A percentile compares a stretch with the other conserved stretches of the same genome.
phyloP scores from a whole-genome alignment of 2,888 invertebrate genomes.

The Xestia xanthographa region DNA sequence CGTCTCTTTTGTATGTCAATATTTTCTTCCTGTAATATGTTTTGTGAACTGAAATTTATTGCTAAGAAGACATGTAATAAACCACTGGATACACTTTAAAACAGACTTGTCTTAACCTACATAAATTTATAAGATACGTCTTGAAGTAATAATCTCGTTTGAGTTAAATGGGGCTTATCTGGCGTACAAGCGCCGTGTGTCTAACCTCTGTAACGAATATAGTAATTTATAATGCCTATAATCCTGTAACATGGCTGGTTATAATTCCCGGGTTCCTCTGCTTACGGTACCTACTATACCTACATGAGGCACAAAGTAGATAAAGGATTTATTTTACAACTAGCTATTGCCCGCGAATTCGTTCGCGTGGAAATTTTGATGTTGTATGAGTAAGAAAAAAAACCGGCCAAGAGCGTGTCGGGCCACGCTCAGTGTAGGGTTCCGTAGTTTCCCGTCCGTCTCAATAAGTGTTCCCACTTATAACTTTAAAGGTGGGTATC shows the following conservation, averaged over 20 bases:
- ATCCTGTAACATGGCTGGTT: slow-evolving; percentile 16
- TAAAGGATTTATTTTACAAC: not conserved
- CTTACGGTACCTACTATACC: no score
- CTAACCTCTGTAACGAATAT: slow-evolving; percentile 24
- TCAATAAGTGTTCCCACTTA: no score
- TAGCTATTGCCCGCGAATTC: no score
- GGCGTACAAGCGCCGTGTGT: slow-evolving; percentile 10
- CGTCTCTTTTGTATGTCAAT: no score
- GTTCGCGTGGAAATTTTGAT: no score
- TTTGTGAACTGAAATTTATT: no score
- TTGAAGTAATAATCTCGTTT: slow-evolving; percentile 35
- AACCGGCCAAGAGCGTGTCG: no score
- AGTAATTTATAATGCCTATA: slow-evolving; percentile 28
- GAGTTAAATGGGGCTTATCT: slow-evolving; percentile 41
- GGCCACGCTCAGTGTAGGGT: no score
- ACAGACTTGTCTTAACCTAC: not conserved
- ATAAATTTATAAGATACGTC: slow-evolving; percentile 12
- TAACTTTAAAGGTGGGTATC: no score
- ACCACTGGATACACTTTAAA: not conserved
- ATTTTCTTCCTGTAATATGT: no score
- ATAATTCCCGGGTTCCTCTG: not conserved
- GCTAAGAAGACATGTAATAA: not conserved
- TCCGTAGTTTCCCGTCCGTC: no score
- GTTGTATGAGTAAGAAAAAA: no score
- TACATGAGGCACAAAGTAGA: not conserved